Evolutionary conservation across 2,888 invertebrate genomes (phyloP).

Genomic region (Gerris lacustris): DNA sequence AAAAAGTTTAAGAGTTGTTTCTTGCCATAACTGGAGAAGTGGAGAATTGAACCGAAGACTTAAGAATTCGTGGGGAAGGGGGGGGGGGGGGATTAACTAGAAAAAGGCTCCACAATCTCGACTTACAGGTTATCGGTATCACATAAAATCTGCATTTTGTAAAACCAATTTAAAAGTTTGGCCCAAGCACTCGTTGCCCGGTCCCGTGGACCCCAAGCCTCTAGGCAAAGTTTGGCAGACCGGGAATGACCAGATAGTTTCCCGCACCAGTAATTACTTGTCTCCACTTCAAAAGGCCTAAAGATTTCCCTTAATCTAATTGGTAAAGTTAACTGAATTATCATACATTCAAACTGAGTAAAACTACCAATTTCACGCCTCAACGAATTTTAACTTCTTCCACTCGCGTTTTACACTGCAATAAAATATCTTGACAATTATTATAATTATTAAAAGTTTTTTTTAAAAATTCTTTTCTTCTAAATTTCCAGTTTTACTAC

Average conservation of each 20-base stretch:
- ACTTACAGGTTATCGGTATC: slow-evolving; percentile 1
- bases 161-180: slow-evolving; percentile 1
- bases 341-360: neutral
- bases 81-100: too few species aligned
- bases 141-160: slow-evolving; percentile 5
- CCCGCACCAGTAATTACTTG: neutral
- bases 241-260: neutral
- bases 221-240: neutral
- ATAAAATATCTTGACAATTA: too few species aligned
- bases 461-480: too few species aligned
- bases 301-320: neutral
- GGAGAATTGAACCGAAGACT: too few species aligned
- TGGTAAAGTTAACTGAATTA: neutral
- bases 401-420: too few species aligned
- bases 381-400: neutral
- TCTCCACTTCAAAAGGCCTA: slow-evolving; percentile 1
- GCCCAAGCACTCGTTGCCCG: neutral
- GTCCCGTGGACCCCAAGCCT: too few species aligned
- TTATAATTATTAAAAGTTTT: too few species aligned
- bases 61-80: too few species aligned
- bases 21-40: too few species aligned
- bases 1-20: too few species aligned
- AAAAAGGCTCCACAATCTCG: neutral
- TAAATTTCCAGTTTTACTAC: too few species aligned
- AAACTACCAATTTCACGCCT: neutral